Percentiles rank a stretch among this genome's conserved stretches.
Conservation (phyloP, 1,140 invertebrate genomes). For the Macrosteles quadrilineatus region DNA sequence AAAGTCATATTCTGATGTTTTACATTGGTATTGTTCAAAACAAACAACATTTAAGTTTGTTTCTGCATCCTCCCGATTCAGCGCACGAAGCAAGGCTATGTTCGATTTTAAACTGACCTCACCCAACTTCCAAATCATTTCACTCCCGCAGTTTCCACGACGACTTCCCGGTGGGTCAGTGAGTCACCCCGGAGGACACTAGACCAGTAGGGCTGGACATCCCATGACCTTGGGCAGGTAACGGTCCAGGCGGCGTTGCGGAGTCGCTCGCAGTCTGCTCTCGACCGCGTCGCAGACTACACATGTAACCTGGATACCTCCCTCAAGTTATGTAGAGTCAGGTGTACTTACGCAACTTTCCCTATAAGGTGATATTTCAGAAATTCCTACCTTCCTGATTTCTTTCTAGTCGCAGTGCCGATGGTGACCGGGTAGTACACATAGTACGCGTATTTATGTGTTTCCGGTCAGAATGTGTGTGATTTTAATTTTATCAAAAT, state of each 20-base stretch:
- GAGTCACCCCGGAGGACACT: too few species aligned
- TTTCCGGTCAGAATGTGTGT: neutral
- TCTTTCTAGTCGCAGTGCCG: neutral
- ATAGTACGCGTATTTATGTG: neutral
- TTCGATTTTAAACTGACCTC: too few species aligned
- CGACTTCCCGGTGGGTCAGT: too few species aligned
- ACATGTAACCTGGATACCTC: neutral
- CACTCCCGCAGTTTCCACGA: too few species aligned
- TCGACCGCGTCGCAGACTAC: neutral
- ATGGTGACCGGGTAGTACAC: neutral
- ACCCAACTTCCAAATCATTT: too few species aligned
- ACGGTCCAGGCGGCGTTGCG: neutral
- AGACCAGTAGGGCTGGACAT: neutral
- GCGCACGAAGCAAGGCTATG: too few species aligned
- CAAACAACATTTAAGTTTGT: too few species aligned
- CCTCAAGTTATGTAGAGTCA: slow-evolving; percentile 8
- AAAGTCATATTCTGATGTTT: too few species aligned
- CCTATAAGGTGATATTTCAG: neutral
- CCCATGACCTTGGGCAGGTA: neutral
- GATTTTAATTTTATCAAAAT: neutral
- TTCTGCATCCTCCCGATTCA: too few species aligned
- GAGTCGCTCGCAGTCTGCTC: neutral
- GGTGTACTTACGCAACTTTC: neutral
- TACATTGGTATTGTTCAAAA: too few species aligned
- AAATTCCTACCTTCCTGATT: neutral